Percentiles rank a stretch among this genome's conserved stretches.
Conservation (phyloP, 2,888 invertebrate genomes). For the Pegoplata infirma region DNA sequence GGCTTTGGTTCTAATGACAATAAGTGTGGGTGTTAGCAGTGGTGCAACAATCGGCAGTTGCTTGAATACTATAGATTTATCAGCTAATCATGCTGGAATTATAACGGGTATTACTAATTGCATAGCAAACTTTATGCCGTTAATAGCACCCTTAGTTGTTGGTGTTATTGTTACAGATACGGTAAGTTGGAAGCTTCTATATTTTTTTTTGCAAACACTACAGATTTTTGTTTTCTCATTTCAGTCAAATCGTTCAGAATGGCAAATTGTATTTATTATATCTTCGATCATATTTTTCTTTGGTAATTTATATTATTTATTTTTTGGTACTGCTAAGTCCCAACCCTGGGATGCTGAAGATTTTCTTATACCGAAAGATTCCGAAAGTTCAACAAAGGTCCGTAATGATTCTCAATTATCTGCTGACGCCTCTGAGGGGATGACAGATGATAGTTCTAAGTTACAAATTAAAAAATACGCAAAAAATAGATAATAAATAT, state of each 20-base stretch:
- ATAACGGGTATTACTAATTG: conserved; percentile 67
- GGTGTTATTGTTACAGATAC: conserved; percentile 80
- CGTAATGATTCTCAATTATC: not conserved
- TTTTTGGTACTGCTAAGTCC: conserved; percentile 79
- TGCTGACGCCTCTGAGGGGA: not conserved
- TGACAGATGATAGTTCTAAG: too few species aligned
- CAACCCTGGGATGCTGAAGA: conserved; percentile 80
- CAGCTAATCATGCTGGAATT: conserved; percentile 84
- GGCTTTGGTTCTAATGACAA: conserved; percentile 79
- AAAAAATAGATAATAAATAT: too few species aligned
- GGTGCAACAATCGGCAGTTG: conserved; percentile 81
- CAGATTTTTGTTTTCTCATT: conserved; percentile 18
- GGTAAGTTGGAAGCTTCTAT: conserved; percentile 75
- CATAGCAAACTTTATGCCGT: too few species aligned
- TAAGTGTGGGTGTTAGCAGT: conserved; percentile 81
- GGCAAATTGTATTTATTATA: conserved; percentile 81
- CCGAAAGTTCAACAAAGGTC: not conserved
- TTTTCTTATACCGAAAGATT: conserved; percentile 63
- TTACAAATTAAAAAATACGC: too few species aligned
- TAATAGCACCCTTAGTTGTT: conserved; percentile 80
- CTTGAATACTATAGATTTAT: conserved; percentile 84
- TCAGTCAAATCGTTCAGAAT: conserved; percentile 76
- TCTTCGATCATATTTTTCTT: conserved; percentile 79
- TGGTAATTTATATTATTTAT: conserved; percentile 79
- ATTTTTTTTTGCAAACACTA: not conserved